Evolutionary conservation across 2,888 invertebrate species (phyloP).

Genomic region (Melitaea athalia): DNA sequence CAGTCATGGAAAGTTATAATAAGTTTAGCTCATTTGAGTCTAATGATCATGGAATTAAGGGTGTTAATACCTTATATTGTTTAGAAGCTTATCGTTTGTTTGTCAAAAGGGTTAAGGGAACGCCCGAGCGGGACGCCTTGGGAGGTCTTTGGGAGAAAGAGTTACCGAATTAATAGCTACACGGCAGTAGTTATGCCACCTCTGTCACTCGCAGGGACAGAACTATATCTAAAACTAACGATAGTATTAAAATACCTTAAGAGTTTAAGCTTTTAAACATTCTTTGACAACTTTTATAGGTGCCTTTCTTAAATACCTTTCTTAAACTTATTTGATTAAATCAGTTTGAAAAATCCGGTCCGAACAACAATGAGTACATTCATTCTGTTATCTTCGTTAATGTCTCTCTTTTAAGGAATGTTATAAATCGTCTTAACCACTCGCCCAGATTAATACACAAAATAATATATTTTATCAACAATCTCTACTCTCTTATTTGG

Average conservation of each 20-base stretch:
- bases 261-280: constrained; percentile 20
- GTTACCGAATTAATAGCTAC: constrained; percentile 66
- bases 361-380: too few species aligned
- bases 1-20: constrained; percentile 20
- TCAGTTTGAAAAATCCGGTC: not conserved
- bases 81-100: constrained; percentile 48
- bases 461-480: not conserved
- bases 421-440: not conserved
- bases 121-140: constrained; percentile 59
- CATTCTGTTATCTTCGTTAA: constrained; percentile 5
- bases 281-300: constrained; percentile 4
- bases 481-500: not conserved
- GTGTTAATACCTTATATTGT: constrained; percentile 30
- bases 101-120: constrained; percentile 56
- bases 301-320: not conserved
- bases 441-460: not conserved
- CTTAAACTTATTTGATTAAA: not conserved
- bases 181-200: constrained; percentile 40
- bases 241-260: constrained; percentile 40
- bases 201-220: constrained; percentile 39
- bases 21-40: constrained; percentile 51
- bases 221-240: constrained; percentile 32
- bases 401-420: not conserved
- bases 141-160: constrained; percentile 63
- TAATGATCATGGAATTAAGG: constrained; percentile 25